Conservation (phyloP, 1,140 invertebrate species). For the Branchinecta lynchi region DNA sequence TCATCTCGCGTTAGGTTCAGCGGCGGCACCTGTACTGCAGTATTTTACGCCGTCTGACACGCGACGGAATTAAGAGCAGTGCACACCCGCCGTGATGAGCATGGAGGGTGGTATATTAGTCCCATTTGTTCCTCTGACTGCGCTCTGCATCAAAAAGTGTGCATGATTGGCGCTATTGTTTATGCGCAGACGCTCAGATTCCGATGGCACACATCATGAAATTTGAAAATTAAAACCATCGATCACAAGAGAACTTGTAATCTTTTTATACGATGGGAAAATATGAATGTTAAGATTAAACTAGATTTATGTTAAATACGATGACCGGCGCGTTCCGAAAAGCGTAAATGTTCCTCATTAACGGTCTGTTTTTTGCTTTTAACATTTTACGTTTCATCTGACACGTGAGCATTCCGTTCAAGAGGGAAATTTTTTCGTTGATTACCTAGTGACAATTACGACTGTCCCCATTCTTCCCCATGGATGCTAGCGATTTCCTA, state of each 20-base stretch:
- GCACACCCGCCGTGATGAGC: background rate
- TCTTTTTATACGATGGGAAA: conserved; percentile 4
- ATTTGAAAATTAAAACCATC: background rate
- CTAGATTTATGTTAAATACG: too few species aligned
- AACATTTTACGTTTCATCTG: too few species aligned
- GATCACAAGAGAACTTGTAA: background rate
- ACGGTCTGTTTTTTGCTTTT: too few species aligned
- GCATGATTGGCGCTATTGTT: conserved; percentile 8
- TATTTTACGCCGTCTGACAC: conserved; percentile 2
- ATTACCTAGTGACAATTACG: too few species aligned
- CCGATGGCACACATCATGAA: background rate
- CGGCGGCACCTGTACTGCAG: background rate
- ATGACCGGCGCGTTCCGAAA: too few species aligned
- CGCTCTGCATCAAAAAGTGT: background rate
- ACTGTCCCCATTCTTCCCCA: too few species aligned
- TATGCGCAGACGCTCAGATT: background rate
- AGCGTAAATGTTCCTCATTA: too few species aligned
- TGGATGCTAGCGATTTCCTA: too few species aligned
- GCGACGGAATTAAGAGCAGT: conserved; percentile 10
- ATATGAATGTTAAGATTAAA: background rate
- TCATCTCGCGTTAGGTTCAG: background rate
- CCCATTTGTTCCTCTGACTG: background rate
- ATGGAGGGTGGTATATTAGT: conserved; percentile 9
- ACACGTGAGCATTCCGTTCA: too few species aligned
- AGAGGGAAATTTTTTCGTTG: too few species aligned